Conservation (phyloP, 2,888 invertebrate genomes). For the Dugesia japonica region DNA sequence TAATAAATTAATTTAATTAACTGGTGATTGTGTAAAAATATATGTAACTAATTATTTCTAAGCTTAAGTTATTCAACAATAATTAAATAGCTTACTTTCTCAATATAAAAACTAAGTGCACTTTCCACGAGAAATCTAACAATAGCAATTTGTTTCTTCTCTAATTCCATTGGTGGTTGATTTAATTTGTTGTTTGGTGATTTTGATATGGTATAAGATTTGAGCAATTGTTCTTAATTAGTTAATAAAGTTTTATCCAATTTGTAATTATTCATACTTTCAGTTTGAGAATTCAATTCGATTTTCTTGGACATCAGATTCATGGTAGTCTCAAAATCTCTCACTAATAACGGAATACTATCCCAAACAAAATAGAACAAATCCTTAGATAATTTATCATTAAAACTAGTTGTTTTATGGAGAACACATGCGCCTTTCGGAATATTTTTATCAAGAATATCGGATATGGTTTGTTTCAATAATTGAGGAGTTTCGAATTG, state of each 20-base stretch:
- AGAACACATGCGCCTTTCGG: background rate
- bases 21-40: too few relatives aligned
- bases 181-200: background rate
- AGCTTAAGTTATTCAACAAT: too few relatives aligned
- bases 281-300: background rate
- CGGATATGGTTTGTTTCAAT: background rate
- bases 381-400: background rate
- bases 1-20: too few relatives aligned
- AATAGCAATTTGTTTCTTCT: background rate
- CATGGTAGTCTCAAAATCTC: background rate
- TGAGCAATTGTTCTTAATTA: background rate
- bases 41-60: too few relatives aligned
- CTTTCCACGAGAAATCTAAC: background rate
- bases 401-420: background rate
- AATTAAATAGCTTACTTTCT: background rate
- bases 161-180: background rate
- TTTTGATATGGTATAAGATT: background rate
- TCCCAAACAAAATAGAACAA: background rate
- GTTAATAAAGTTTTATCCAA: background rate
- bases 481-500: background rate
- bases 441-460: background rate
- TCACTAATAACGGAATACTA: background rate
- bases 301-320: background rate
- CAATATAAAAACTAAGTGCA: background rate
- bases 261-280: background rate